A percentile compares a stretch with the other conserved stretches of the same genome.
These are phyloP conservation scores for Alectoris magna DNA, from an alignment of 2,797 vertebrate species.

Conservation along the genomic window DNA sequence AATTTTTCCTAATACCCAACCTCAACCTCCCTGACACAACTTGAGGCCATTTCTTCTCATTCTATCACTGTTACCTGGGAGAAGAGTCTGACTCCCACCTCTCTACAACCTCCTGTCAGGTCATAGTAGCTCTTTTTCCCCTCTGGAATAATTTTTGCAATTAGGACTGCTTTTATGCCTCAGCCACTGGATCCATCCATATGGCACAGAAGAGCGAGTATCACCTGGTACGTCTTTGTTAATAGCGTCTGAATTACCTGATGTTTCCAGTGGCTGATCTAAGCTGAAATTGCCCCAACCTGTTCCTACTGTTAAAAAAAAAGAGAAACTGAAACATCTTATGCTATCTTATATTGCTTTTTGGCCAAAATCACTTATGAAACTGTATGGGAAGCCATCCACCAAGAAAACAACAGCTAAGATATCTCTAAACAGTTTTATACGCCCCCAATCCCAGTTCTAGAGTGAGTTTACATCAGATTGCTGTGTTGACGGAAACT, in stretches of 20 bases:
- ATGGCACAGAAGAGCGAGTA: neutral
- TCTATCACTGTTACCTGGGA: no score
- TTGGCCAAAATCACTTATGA: neutral
- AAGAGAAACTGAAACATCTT: no score
- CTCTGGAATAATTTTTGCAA: neutral
- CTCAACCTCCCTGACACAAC: no score
- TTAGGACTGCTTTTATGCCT: neutral
- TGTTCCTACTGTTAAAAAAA: neutral
- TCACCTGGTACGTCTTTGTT: neutral
- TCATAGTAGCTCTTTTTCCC: neutral
- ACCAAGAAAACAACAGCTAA: neutral
- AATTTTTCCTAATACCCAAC: no score
- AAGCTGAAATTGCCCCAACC: neutral
- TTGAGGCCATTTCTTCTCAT: no score
- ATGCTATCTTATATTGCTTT: neutral
- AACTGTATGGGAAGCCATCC: neutral
- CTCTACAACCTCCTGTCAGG: no score
- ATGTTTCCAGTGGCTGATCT: neutral
- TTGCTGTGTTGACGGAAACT: neutral
- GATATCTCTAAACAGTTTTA: neutral
- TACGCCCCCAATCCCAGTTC: neutral
- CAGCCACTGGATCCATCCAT: no score
- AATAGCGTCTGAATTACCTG: neutral
- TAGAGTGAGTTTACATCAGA: neutral
- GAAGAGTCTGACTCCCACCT: no score